phyloP scores from a whole-genome alignment of 1,140 invertebrate species.

The Ceratitis capitata region DNA sequence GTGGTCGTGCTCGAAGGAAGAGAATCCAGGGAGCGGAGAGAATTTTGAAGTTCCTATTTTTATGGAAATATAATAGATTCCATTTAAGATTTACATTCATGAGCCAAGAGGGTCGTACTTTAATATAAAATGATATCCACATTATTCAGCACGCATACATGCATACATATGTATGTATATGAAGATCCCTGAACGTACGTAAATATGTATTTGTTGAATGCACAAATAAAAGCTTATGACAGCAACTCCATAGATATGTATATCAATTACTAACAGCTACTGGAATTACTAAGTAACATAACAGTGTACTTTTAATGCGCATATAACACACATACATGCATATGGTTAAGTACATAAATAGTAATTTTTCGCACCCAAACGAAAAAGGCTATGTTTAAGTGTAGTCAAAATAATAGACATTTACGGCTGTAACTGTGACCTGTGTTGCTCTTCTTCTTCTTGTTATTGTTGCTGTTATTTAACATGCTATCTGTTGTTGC shows the following conservation, averaged over 20 bases:
- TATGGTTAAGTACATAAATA: neutral
- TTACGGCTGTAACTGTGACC: slow-evolving; percentile 30
- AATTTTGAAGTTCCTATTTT: too few species aligned
- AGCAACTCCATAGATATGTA: neutral
- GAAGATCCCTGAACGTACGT: neutral
- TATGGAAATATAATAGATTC: too few species aligned
- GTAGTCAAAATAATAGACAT: slow-evolving; percentile 29
- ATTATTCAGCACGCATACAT: neutral
- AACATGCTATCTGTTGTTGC: neutral
- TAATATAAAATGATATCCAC: too few species aligned
- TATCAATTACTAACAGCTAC: slow-evolving; percentile 31
- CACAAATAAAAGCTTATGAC: too few species aligned
- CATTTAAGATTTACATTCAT: too few species aligned
- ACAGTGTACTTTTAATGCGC: too few species aligned
- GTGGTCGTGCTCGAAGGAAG: too few species aligned
- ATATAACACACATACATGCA: too few species aligned
- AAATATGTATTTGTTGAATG: neutral
- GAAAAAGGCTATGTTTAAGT: slow-evolving; percentile 22
- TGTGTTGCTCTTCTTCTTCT: neutral
- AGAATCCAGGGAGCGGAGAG: too few species aligned
- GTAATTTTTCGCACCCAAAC: slow-evolving; percentile 26
- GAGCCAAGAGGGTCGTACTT: too few species aligned
- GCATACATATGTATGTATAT: neutral
- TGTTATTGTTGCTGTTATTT: neutral
- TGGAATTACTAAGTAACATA: slow-evolving; percentile 22